Evolutionary conservation across 1,140 invertebrate species (phyloP).

Genomic region (Bathynomus jamesi): DNA sequence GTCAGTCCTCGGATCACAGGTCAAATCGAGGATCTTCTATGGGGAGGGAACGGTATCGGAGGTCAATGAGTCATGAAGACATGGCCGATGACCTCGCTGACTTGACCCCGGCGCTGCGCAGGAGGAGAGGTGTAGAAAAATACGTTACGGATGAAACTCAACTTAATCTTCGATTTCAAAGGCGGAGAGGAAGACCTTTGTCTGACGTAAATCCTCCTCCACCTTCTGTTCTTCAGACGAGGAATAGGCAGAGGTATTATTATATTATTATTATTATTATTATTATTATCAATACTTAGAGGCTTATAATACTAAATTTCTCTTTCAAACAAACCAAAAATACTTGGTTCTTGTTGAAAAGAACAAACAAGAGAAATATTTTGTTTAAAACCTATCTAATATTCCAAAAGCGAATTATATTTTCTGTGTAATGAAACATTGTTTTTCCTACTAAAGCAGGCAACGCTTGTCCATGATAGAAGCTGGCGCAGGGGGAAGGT

Average conservation of each 20-base stretch:
- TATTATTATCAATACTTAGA: too few relatives aligned
- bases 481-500: constrained; percentile 31
- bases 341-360: too few relatives aligned
- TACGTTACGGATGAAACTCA: constrained; percentile 65
- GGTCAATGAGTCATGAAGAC: constrained; percentile 33
- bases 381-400: too few relatives aligned
- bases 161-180: constrained; percentile 61
- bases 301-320: too few relatives aligned
- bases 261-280: too few relatives aligned
- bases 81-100: constrained; percentile 38
- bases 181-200: constrained; percentile 47
- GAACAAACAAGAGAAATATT: too few relatives aligned
- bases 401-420: too few relatives aligned
- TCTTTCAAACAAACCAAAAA: too few relatives aligned
- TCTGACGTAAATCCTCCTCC: constrained; percentile 35
- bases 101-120: constrained; percentile 55
- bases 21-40: not conserved
- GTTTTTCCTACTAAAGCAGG: too few relatives aligned
- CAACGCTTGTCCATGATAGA: constrained; percentile 37
- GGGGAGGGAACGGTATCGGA: constrained; percentile 4
- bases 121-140: constrained; percentile 61
- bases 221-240: constrained; percentile 27
- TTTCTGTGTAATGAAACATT: too few relatives aligned
- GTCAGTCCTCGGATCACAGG: constrained; percentile 15
- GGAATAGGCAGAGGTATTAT: constrained; percentile 17